These are phyloP conservation scores for Taenaris catops DNA, from an alignment of 2,888 invertebrate species.

Conservation along the genomic window DNA sequence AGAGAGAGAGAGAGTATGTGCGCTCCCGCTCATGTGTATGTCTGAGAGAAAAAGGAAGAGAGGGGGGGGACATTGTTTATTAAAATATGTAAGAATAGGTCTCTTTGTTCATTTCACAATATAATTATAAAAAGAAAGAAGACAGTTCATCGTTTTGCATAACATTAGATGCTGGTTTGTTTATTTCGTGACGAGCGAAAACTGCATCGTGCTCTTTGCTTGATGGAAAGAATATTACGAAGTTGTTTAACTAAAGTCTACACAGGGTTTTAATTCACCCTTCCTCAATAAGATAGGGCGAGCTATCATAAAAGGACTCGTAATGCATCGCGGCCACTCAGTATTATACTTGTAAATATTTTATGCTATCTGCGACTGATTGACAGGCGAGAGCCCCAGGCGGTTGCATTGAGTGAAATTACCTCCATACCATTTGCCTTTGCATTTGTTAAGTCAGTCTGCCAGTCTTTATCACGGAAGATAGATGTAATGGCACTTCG, in stretches of 20 bases:
- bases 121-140: no score
- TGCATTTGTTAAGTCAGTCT: conserved; percentile 19
- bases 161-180: no score
- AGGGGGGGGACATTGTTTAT: no score
- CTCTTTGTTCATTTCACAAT: no score
- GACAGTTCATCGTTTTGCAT: no score
- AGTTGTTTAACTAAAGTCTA: conserved; percentile 12
- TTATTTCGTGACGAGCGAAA: no score
- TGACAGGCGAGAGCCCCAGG: conserved; percentile 55
- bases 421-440: conserved; percentile 16
- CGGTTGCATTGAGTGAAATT: conserved; percentile 28
- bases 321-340: conserved; percentile 64
- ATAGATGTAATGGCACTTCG: conserved; percentile 14
- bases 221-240: no score
- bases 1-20: no score
- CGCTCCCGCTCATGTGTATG: no score
- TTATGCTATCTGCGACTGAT: conserved; percentile 63
- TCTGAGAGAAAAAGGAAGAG: no score
- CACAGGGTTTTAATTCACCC: conserved; percentile 34
- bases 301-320: conserved; percentile 36
- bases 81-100: no score
- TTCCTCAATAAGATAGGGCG: conserved; percentile 33
- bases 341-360: conserved; percentile 74
- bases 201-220: no score
- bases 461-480: conserved; percentile 17